Evolutionary conservation across 2,113 vertebrate genomes (phyloP), one percentile per base, ranked within the genome.

Genomic region (Delphinapterus leucas): DNA sequence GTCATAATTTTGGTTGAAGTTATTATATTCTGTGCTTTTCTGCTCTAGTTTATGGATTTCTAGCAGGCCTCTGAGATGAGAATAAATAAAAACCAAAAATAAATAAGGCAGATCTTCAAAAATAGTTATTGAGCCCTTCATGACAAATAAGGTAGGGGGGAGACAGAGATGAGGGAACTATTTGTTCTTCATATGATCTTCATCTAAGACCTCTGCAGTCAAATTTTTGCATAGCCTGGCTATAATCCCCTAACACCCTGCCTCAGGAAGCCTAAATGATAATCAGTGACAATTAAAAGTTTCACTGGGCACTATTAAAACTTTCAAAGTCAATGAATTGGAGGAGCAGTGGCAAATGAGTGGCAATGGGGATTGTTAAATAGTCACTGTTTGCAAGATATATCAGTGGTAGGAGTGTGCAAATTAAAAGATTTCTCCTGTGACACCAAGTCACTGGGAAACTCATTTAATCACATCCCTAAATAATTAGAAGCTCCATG

Each of bases 381-480:
- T 76, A 95, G 93, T 97, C 96, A 84, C 88, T 92, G 70, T 97
- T 95, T 97, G 97, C 93, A 87, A 97, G 97, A 96, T 84, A 76
- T 95, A 89, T 97, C 95, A 89, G 89, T 93, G 61, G 47, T 76
- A 97, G 91, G 86, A 97, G 93, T 84, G 70, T 93, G 97, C 96
- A 98, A 97, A 98, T 98, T 98, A 97, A 97, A 97, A 97, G 97
- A 98, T 97, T 93, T 97, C 97, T 98, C 98, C 89, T 96, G 97
- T 8, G 96, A 97, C 97, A 95, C 86, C 87, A 80, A 98, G 96
- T 97, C 96, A 95, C 97, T 73, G 74, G 77, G 95, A 97, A 97
- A 93, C 96, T 96, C 96, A 98, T 97, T 98, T 98, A 97, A 97
- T 97, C 93, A 97, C 97, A 98, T 98, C 97, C 95, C 98, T 97